Percentiles rank a stretch among this genome's conserved stretches.
phyloP scores from a whole-genome alignment of 2,113 vertebrate species.

The Muscicapa adusta region DNA sequence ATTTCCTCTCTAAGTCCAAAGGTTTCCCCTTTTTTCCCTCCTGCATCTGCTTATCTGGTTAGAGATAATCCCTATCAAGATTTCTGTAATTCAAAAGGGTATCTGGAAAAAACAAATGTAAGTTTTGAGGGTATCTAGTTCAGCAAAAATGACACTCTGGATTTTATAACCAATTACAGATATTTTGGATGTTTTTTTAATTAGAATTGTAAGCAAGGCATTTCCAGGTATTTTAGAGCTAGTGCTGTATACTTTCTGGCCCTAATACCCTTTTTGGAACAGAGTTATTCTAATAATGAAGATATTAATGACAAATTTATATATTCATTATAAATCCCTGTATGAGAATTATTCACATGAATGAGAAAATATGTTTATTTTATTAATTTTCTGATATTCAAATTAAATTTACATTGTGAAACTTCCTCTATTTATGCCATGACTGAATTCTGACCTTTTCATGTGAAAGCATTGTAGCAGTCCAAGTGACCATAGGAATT shows the following conservation, averaged over 20 bases:
- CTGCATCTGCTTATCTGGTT: not conserved
- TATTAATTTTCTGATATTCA: not conserved
- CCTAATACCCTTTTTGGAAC: not conserved
- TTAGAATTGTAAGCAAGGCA: not conserved
- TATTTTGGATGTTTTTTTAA: not conserved
- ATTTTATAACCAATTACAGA: not conserved
- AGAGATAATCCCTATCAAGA: not conserved
- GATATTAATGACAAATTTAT: not conserved
- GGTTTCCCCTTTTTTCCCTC: not conserved
- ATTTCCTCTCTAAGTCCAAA: not conserved
- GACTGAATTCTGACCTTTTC: conserved; percentile 16
- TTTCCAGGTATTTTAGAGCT: not conserved
- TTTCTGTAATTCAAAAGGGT: not conserved
- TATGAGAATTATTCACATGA: not conserved
- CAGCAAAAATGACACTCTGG: not conserved
- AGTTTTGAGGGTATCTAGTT: not conserved
- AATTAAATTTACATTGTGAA: not conserved
- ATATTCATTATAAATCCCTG: not conserved
- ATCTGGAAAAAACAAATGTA: not conserved
- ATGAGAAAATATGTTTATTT: not conserved
- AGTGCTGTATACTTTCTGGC: not conserved
- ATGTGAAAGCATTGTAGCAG: not conserved
- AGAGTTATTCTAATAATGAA: not conserved
- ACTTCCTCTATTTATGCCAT: not conserved
- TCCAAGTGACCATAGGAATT: not conserved